Evolutionary conservation across 2,888 invertebrate genomes (phyloP), one percentile per base, ranked within the genome.

Genomic region (Hirudinaria manillensis): DNA sequence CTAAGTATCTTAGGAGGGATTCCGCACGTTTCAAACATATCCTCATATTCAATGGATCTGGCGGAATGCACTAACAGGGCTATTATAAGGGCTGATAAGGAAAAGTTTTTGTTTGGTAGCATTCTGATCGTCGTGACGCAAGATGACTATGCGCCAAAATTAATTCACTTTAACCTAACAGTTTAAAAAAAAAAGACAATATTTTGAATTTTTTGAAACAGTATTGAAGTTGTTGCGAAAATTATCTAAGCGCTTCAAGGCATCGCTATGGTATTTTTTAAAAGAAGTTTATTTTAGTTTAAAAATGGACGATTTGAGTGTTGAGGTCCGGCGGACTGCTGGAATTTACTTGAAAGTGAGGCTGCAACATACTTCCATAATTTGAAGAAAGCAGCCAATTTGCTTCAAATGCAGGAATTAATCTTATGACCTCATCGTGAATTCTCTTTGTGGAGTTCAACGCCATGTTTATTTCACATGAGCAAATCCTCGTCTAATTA

Each of bases 261-360:
- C 73, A 65, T 73, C 73, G 55, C 73, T 73, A 73, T 73, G 73
- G 73, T 73, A 61, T 61, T 61, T 61, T 61, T 61, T 13, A 61
- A 61, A 61, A 72, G 65, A 36, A 73, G 65, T 32, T 68, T 56
- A 65, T 65, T 73, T 73, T 61, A 65, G 34, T 24, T 73, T 73
- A 65, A 56, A 73, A 65, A 75, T 75, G 75, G 75, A 75, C 75
- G 75, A 75, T 66, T 34, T 75, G 24, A 75, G 75, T 51, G 75
- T 75, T 27, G 75, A 75, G 65, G 45, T 75, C 36, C 75, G 75
- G 34, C 56, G 72, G 51, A 72, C 36, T 51, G 61, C 71, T 66
- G 75, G 75, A 72, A 66, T 75, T 71, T 72, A 56, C 53, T 45
- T 75, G 24, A 75, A 75, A 72, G 75, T 75, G 16, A 65, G 72